Evolutionary conservation across 2,797 vertebrate genomes (phyloP), one percentile per base, ranked within the genome.

Genomic region (Fratercula arctica): DNA sequence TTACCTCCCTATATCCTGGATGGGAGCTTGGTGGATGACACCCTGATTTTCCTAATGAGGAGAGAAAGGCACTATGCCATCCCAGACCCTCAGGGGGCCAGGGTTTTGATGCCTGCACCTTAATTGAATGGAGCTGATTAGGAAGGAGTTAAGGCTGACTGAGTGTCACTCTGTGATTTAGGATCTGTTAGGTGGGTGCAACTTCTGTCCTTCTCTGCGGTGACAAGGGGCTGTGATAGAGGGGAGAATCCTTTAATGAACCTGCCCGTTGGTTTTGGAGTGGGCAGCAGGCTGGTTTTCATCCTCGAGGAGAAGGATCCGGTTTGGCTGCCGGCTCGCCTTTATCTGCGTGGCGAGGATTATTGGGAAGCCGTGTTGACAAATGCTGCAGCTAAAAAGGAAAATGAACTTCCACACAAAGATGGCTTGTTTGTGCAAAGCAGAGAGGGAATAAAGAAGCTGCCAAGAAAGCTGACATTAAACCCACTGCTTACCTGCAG

Each of bases 381-480:
- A 96, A 91, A 93, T 45, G 74, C 63, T 56, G 63, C 1, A 3
- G 74, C 80, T 95, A 12, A 88, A 96, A 87, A 79, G 61, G 87
- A 91, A 95, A 91, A 90, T 26, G 20, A 91, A 94, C 74, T 92
- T 93, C 51, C 60, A 69, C 70, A 74, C 77, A 90, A 86, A 93
- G 91, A 48, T 1, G 3, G 33, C 48, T 90, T 82, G 85, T 91
- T 96, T 93, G 87, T 85, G 76, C 54, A 67, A 94, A 86, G 76
- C 0, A 0, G 43, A 54, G 63, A 69, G 35, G 75, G 72, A 87
- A 85, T 74, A 81, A 90, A 93, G 76, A 45, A 88, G 35, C 85
- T 95, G 89, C 91, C 78, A 91, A 91, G 93, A 84, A 76, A 77
- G 70, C 77, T 93, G 95, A 95, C 77, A 43, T 88, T 92, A 88